Evolutionary conservation across 2,888 invertebrate species (phyloP).

Genomic region (Meteorus cinctellus): DNA sequence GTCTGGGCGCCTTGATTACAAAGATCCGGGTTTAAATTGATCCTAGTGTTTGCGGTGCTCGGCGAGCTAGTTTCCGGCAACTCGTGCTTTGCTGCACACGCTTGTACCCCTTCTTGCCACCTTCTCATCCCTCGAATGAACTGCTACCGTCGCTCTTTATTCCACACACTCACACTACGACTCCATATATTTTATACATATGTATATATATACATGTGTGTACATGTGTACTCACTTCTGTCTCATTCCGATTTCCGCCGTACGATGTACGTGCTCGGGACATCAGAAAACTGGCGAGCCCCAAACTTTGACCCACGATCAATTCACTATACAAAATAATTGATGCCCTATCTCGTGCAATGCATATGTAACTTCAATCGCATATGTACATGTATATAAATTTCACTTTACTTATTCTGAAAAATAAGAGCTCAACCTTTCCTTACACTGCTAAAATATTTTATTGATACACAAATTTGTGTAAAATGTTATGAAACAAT

Average conservation of each 20-base stretch:
- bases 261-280: conserved; percentile 47
- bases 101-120: conserved; percentile 21
- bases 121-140: conserved; percentile 42
- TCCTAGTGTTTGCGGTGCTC: conserved; percentile 63
- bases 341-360: conserved; percentile 46
- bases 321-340: conserved; percentile 61
- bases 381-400: background rate
- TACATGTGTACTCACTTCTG: background rate
- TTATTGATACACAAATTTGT: too few species aligned
- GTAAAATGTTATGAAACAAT: too few species aligned
- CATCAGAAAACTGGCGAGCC: conserved; percentile 54
- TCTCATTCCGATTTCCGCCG: conserved; percentile 5
- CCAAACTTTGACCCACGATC: conserved; percentile 61
- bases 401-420: too few species aligned
- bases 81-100: conserved; percentile 41
- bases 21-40: conserved; percentile 71
- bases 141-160: conserved; percentile 36
- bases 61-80: conserved; percentile 44
- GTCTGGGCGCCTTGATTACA: conserved; percentile 68
- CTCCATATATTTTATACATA: conserved; percentile 7
- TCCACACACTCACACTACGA: conserved; percentile 31
- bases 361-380: conserved; percentile 6
- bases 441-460: too few species aligned
- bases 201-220: background rate
- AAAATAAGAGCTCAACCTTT: too few species aligned